Base-by-base conservation (phyloP, 2,888 invertebrate genomes). In the Mantis religiosa region DNA sequence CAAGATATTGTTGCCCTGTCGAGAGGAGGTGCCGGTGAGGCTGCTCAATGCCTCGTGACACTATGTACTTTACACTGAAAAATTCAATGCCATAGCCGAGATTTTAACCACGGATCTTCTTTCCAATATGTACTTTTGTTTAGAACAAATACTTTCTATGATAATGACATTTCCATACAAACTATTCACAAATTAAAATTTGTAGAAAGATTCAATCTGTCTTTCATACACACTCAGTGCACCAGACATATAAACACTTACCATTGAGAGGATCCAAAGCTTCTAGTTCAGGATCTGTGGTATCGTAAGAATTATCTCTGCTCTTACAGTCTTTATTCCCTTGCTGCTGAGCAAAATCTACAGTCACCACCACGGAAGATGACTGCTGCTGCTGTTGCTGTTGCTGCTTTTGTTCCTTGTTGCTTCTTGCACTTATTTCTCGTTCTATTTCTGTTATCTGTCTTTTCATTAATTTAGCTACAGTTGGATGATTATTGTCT, bases 401-500 rank as follows among this genome's bases (percentile, higher is more conserved):
- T 12, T 54, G n/a, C 12, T 54, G n/a, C 20, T 84, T 71, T 9
- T 85, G 30, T 14, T 87, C 87, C 93, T 92, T 90, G 87, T 71
- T 54, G 54, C 85, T 30, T 93, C 96, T 92, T 93, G 95, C 93
- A 93, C 94, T 93, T 92, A 96, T 95, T 94, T 97, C 95, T 92
- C 96, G 94, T 94, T 97, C 95, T 91, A 97, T 95, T 94, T 97
- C 96, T 90, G 95, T 94, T 93, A 97, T 95, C 94, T 97, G 95
- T 93, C 97, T 94, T 91, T 94, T 93, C 92, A 94, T 94, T 88
- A 94, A 92, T 15, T 87, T 87, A 89, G 93, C 94, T n/a, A 95
- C 95, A n/a, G 96, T 95, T 28, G 96, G 96, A 93, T 97, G 97
- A 92, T 97, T 97, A 92, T 97, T 97, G 93, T 98, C 98, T 0